These are phyloP conservation scores for Bradypodion ventrale DNA, from an alignment of 2,797 vertebrate genomes.

Conservation along the genomic window DNA sequence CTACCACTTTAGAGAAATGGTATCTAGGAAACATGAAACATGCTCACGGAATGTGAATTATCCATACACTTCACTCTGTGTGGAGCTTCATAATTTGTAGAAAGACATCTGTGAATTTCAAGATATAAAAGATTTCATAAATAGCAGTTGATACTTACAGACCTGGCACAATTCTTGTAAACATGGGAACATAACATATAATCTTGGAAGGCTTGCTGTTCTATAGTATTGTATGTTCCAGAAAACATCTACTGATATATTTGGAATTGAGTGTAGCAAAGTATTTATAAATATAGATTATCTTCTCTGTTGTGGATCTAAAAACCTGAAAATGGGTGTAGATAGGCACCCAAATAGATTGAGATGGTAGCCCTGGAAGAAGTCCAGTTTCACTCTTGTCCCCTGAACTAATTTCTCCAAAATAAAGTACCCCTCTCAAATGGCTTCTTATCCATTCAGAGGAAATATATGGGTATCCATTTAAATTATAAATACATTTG, in stretches of 20 bases:
- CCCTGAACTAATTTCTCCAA: not conserved
- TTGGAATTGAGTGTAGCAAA: not conserved
- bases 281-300: not conserved
- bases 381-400: not conserved
- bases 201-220: constrained; percentile 3
- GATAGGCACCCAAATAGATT: not conserved
- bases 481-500: not conserved
- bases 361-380: not conserved
- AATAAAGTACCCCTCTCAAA: not conserved
- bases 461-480: not conserved
- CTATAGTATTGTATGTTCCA: constrained; percentile 19
- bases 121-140: constrained; percentile 25
- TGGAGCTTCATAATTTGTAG: constrained; percentile 33
- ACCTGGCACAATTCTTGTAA: constrained; percentile 34
- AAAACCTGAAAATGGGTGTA: not conserved
- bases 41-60: constrained; percentile 37
- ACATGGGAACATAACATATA: constrained; percentile 10
- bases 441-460: not conserved
- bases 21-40: constrained; percentile 42
- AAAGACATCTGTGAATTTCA: constrained; percentile 38
- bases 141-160: not conserved
- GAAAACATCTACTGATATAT: not conserved
- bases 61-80: constrained; percentile 43
- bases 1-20: constrained; percentile 29
- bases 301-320: too few relatives aligned